Conservation (phyloP, 1,140 invertebrate species). For the Danaus plexippus region DNA sequence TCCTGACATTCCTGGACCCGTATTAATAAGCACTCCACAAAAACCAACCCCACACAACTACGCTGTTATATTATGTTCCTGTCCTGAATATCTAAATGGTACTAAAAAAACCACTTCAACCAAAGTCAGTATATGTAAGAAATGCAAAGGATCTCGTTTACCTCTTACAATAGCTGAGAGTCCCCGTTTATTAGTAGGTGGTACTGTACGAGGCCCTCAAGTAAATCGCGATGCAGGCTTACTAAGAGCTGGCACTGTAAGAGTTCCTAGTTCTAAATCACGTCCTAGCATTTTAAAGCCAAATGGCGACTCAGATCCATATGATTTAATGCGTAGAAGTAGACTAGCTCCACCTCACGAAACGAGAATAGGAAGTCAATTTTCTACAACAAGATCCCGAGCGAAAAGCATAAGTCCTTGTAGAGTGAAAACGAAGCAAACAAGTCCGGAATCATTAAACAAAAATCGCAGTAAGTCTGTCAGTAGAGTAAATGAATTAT, state of each 20-base stretch:
- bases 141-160: conserved; percentile 83
- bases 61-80: conserved; percentile 82
- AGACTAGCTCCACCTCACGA: conserved; percentile 77
- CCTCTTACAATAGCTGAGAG: conserved; percentile 73
- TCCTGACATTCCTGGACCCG: conserved; percentile 72
- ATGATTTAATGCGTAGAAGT: conserved; percentile 84
- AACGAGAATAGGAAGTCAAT: conserved; percentile 67
- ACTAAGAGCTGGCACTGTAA: conserved; percentile 74
- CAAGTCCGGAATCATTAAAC: conserved; percentile 56
- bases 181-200: conserved; percentile 70
- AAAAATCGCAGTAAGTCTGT: conserved; percentile 68
- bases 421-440: conserved; percentile 61
- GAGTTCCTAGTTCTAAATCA: conserved; percentile 73
- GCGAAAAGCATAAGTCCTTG: conserved; percentile 76
- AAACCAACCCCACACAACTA: conserved; percentile 71
- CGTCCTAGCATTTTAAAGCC: conserved; percentile 75
- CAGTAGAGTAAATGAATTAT: conserved; percentile 63
- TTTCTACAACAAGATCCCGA: conserved; percentile 68
- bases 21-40: conserved; percentile 68
- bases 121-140: conserved; percentile 81
- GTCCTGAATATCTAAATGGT: conserved; percentile 81
- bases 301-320: conserved; percentile 77
- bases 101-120: conserved; percentile 79
- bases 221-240: conserved; percentile 56
- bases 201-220: conserved; percentile 72